Evolutionary conservation across 2,888 invertebrate species (phyloP).

Genomic region (Neelides folsomi): DNA sequence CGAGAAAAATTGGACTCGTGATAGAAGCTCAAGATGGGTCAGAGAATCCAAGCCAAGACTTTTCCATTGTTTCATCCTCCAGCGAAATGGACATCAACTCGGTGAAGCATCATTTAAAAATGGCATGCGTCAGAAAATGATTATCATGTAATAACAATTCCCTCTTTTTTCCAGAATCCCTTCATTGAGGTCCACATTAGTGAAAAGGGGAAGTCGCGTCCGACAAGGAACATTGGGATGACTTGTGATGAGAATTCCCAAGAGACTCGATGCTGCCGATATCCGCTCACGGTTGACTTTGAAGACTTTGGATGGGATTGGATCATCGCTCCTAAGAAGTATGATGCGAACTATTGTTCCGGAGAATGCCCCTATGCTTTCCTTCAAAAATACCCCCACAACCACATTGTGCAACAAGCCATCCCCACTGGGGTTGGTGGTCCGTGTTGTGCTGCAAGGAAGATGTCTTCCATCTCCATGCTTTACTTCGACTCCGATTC

Average conservation of each 20-base stretch:
- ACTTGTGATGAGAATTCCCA: slow-evolving; percentile 69
- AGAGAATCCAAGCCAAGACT: slow-evolving; percentile 22
- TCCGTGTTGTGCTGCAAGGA: slow-evolving; percentile 84
- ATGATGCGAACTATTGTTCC: slow-evolving; percentile 90
- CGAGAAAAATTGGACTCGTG: slow-evolving; percentile 29
- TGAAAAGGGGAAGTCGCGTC: slow-evolving; percentile 46
- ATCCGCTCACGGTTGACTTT: slow-evolving; percentile 85
- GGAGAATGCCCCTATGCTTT: slow-evolving; percentile 86
- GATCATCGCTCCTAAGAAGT: slow-evolving; percentile 88
- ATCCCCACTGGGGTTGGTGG: slow-evolving; percentile 61
- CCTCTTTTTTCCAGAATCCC: slow-evolving; percentile 41
- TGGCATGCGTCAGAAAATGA: background rate
- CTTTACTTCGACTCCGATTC: slow-evolving; percentile 79
- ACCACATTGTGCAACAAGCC: slow-evolving; percentile 71
- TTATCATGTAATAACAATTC: slow-evolving; percentile 1
- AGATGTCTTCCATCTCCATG: slow-evolving; percentile 76
- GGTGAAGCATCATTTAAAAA: slow-evolving; percentile 17
- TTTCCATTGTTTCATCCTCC: slow-evolving; percentile 23
- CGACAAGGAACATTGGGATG: slow-evolving; percentile 63
- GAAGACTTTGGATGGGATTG: slow-evolving; percentile 94
- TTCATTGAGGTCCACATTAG: slow-evolving; percentile 48
- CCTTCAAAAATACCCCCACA: slow-evolving; percentile 72
- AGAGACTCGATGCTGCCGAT: slow-evolving; percentile 82
- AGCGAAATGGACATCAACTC: slow-evolving; percentile 25
- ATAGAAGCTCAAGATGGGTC: slow-evolving; percentile 26